Percentiles rank a stretch among this genome's conserved stretches.
Conservation (phyloP, 2,113 vertebrate species). For the Tautogolabrus adspersus region DNA sequence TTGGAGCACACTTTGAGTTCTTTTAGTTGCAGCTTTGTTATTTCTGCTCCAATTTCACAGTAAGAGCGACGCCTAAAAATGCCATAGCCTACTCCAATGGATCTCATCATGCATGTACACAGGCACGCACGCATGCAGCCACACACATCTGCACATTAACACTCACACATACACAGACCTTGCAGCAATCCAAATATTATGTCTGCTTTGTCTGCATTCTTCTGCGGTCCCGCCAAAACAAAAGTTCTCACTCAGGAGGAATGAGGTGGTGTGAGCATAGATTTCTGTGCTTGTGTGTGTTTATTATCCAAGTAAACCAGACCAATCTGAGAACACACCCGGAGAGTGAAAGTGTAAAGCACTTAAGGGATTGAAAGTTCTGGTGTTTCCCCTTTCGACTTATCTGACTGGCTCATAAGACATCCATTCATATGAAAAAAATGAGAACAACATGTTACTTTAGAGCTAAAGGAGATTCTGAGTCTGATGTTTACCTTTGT, state of each 20-base stretch:
- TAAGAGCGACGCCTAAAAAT: constrained; percentile 67
- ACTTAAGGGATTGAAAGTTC: constrained; percentile 24
- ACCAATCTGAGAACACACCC: constrained; percentile 45
- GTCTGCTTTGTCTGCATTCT: constrained; percentile 86
- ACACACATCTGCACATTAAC: neutral
- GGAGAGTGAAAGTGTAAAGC: constrained; percentile 55
- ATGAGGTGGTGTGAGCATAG: constrained; percentile 52
- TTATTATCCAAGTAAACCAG: constrained; percentile 37
- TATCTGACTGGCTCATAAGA: constrained; percentile 6
- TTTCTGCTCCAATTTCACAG: constrained; percentile 77
- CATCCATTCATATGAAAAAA: constrained; percentile 19
- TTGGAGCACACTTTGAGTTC: constrained; percentile 55
- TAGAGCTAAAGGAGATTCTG: neutral
- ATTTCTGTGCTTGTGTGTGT: constrained; percentile 39
- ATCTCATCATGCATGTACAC: constrained; percentile 56
- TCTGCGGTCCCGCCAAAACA: constrained; percentile 84
- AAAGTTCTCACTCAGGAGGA: constrained; percentile 80
- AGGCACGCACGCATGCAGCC: neutral
- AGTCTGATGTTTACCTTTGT: constrained; percentile 6
- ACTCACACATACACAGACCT: constrained; percentile 64
- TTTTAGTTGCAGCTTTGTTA: constrained; percentile 65
- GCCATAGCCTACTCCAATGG: constrained; percentile 66
- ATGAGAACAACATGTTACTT: neutral
- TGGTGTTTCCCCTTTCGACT: constrained; percentile 42
- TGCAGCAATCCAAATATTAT: constrained; percentile 88